Conservation (phyloP, 2,113 vertebrate genomes). For the Alces alces region DNA sequence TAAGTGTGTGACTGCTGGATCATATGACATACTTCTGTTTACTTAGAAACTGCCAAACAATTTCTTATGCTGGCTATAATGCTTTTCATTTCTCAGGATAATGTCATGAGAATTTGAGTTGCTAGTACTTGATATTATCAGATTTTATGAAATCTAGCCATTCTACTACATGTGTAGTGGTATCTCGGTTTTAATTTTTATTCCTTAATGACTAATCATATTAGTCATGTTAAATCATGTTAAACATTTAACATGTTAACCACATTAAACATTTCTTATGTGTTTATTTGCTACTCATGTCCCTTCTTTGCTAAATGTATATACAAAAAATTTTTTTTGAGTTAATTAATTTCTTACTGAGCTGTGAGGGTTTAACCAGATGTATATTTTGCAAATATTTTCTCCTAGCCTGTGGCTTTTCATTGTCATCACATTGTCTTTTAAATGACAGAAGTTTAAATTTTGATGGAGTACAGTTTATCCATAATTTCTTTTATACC, state of each 20-base stretch:
- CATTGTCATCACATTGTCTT: neutral
- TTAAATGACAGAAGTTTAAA: neutral
- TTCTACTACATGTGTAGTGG: neutral
- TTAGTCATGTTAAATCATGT: neutral
- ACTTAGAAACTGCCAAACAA: neutral
- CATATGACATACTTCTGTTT: neutral
- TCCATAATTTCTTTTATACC: neutral
- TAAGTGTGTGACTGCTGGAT: neutral
- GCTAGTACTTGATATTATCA: neutral
- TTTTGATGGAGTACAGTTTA: neutral
- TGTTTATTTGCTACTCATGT: neutral
- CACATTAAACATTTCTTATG: neutral
- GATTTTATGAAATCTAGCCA: neutral
- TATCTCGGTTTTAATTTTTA: neutral
- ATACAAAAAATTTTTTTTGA: neutral
- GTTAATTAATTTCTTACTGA: neutral
- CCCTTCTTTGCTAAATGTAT: neutral
- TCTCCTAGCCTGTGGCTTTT: neutral
- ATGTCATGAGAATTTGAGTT: neutral
- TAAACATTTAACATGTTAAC: neutral
- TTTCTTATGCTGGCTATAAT: neutral
- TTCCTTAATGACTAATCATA: neutral
- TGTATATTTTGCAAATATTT: neutral
- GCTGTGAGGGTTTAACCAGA: neutral
- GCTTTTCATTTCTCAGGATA: neutral